Evolutionary conservation across 2,888 invertebrate genomes (phyloP), one percentile per base, ranked within the genome.

Genomic region (Palloptera scutellata): DNA sequence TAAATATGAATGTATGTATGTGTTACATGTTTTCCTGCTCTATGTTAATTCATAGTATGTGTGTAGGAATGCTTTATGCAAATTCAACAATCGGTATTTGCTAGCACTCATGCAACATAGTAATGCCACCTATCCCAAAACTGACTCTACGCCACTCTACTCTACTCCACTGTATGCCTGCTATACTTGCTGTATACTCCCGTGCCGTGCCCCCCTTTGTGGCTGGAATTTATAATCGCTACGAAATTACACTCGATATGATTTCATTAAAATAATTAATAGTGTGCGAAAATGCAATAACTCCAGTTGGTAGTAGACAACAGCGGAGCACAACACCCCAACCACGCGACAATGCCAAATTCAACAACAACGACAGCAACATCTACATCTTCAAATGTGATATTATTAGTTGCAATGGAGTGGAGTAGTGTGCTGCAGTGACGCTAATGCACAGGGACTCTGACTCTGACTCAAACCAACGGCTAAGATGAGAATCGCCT

Each of bases 191-290:
- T 30, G 30, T 30, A 30, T 30, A 30, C 30, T 30, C 30, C 6
- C 30, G 30, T 30, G 30, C 30, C 30, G 30, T 30, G 30, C 30
- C 30, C 30, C 30, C 30, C 30, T 30, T 20, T 55, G 30, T 15
- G 61, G 30, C 15, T 52, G 30, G 61, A 51, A 61, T 52, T 61
- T 43, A 55, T 63, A 43, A 51, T 51, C 20, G 58, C 51, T 58
- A 15, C 11, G 41, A 48, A 64, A 51, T 51, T 51, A 48, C 13
- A 13, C 30, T 58, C 51, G 15, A 51, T 58, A 57, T 58, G 69
- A 68, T 72, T 73, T 72, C 66, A 70, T 70, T 70, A 65, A 68
- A 62, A 71, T 72, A 72, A 73, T 73, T 70, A 73, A 73, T 70
- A 68, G 70, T 73, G 70, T 73, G 70, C 66, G 70, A 69, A 70